These are phyloP conservation scores for Parelbella ahira DNA, from an alignment of 2,888 invertebrate species.

Conservation along the genomic window DNA sequence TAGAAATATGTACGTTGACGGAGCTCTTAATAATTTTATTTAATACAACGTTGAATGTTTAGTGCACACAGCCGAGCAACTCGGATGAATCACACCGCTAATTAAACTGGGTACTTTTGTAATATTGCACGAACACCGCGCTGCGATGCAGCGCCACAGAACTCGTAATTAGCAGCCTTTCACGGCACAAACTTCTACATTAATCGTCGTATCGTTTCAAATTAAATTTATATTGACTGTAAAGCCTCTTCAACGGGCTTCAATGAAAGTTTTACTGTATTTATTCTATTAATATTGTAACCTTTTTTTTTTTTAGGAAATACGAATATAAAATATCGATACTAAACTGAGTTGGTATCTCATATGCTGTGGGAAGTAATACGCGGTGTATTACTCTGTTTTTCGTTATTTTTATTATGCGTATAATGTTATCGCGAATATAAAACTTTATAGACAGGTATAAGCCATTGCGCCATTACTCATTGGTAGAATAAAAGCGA, in stretches of 20 bases:
- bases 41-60: too few species aligned
- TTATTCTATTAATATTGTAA: too few species aligned
- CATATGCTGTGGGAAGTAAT: too few species aligned
- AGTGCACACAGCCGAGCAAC: constrained; percentile 35
- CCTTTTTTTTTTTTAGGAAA: too few species aligned
- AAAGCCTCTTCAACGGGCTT: not conserved
- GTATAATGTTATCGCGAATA: not conserved
- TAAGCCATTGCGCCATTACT: constrained; percentile 13
- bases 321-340: too few species aligned
- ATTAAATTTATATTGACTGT: constrained; percentile 8
- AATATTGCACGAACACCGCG: constrained; percentile 39
- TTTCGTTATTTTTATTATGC: too few species aligned
- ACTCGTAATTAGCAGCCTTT: constrained; percentile 33
- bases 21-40: too few species aligned
- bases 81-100: constrained; percentile 48
- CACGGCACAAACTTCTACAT: constrained; percentile 14
- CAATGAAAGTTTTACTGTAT: too few species aligned
- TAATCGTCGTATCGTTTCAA: constrained; percentile 12
- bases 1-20: too few species aligned
- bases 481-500: constrained; percentile 29
- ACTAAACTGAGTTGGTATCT: too few species aligned
- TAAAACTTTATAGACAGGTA: not conserved
- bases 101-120: constrained; percentile 54
- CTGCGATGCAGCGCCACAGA: constrained; percentile 29
- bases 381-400: too few species aligned